Percentiles rank a stretch among this genome's conserved stretches.
These are phyloP conservation scores for Champsocephalus esox DNA, from an alignment of 2,797 vertebrate genomes.

Conservation along the genomic window DNA sequence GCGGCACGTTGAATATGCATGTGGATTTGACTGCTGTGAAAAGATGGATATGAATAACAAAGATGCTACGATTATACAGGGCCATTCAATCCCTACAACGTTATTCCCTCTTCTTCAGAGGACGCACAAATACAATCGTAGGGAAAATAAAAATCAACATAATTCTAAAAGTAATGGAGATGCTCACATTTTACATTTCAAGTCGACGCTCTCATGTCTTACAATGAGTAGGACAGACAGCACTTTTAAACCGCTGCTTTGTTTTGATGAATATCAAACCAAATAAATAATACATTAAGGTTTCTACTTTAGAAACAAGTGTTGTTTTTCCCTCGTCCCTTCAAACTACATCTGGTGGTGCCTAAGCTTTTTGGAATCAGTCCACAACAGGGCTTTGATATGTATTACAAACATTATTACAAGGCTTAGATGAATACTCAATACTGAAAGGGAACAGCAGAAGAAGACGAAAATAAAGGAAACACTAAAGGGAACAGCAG, in stretches of 20 bases:
- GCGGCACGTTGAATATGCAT: conserved; percentile 57
- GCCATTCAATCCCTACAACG: conserved; percentile 46
- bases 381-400: too few relatives aligned
- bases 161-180: conserved; percentile 41
- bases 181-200: conserved; percentile 24
- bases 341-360: too few relatives aligned
- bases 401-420: too few relatives aligned
- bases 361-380: too few relatives aligned
- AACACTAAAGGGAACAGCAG: too few relatives aligned
- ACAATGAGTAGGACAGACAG: conserved; percentile 26
- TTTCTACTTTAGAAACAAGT: too few relatives aligned
- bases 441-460: too few relatives aligned
- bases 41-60: conserved; percentile 68
- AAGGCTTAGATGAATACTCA: too few relatives aligned
- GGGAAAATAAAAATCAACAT: conserved; percentile 47
- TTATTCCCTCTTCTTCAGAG: conserved; percentile 43
- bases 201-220: conserved; percentile 14
- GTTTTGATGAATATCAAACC: conserved; percentile 38
- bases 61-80: conserved; percentile 46
- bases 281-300: neutral
- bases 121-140: conserved; percentile 25
- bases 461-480: too few relatives aligned
- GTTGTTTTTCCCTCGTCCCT: too few relatives aligned
- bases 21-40: conserved; percentile 59
- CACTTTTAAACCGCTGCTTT: conserved; percentile 38